phyloP scores from a whole-genome alignment of 1,140 invertebrate genomes.

The Drosophila tsacasi region DNA sequence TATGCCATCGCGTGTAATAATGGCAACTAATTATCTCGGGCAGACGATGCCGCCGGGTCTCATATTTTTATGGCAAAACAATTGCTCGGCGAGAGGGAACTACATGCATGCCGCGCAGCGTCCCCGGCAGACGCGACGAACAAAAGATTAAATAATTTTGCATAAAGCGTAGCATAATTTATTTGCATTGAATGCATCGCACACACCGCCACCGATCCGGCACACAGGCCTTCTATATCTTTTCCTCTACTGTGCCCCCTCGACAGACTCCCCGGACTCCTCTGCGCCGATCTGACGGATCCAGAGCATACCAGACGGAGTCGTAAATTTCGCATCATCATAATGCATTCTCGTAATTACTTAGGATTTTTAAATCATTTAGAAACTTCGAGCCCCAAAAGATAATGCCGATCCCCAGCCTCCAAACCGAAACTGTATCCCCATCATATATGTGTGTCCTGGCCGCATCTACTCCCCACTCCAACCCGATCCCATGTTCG shows the following conservation, averaged over 20 bases:
- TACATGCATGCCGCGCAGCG: slow-evolving; percentile 5
- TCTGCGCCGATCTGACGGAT: slow-evolving; percentile 19
- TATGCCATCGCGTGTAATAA: slow-evolving; percentile 64
- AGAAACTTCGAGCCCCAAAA: slow-evolving; percentile 71
- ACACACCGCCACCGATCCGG: slow-evolving; percentile 78
- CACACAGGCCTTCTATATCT: slow-evolving; percentile 35
- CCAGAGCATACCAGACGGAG: slow-evolving; percentile 42
- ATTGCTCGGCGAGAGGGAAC: slow-evolving; percentile 40
- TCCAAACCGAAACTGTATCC: background rate
- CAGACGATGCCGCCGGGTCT: slow-evolving; percentile 71
- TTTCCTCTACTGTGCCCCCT: background rate
- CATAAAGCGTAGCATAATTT: slow-evolving; percentile 84
- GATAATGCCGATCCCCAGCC: slow-evolving; percentile 47
- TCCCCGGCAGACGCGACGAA: slow-evolving; percentile 68
- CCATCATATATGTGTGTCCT: background rate
- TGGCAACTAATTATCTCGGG: slow-evolving; percentile 79
- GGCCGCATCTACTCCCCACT: background rate
- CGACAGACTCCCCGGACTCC: background rate
- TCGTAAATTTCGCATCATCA: slow-evolving; percentile 83
- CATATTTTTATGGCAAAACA: slow-evolving; percentile 82
- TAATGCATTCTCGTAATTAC: slow-evolving; percentile 84
- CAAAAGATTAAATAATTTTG: slow-evolving; percentile 85
- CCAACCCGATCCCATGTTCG: slow-evolving; percentile 21
- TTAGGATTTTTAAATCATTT: slow-evolving; percentile 83
- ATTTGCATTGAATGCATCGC: slow-evolving; percentile 83